Base-by-base conservation (phyloP, 1,140 invertebrate species). In the Cyphomyrmex costatus region DNA sequence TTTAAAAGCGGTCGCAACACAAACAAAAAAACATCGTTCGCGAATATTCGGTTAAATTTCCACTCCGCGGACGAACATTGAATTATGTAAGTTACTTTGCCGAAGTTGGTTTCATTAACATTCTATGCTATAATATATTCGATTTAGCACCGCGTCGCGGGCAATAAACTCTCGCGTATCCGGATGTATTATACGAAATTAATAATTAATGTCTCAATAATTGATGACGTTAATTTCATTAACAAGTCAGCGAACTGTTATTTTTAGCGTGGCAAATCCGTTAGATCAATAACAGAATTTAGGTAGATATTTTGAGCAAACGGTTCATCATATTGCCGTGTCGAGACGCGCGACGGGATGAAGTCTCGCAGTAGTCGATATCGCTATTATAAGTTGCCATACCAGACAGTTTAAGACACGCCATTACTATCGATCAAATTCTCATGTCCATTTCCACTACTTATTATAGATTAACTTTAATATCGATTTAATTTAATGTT, bases 81-180 rank as follows among this genome's bases (percentile, higher is more conserved):
- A 65, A 85, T 85, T 46, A 83, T 71, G 46, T 79, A 70, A 56
- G 46, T 58, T 53, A 33, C 33, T 70, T 49, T n/a, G n/a, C n/a
- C 46, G 21, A 61, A 88, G 56, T 73, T 42, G 46, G 21, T 70
- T 78, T 86, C 88, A 86, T 89, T 88, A 86, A 89, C 53, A 63
- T 60, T 33, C 51, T 4, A 74, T 36, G n/a, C 12, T 36, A 56
- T 33, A 24, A 56, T 33, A 24, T 30, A 21, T 21, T n/a, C 30
- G 71, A 87, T 87, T 87, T 87, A 85, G n/a, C 73, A 36, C 68
- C 14, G 60, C 73, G 36, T 53, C 14, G 60, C 33, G 24, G 24
- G 65, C 68, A 33, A 83, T 66, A 65, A 73, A 85, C 68, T 19
- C 36, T 42, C 53, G 27, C 61, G 30, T 66, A 16, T 68, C 24